phyloP scores from a whole-genome alignment of 2,888 invertebrate genomes.

The Chironomus tentans region DNA sequence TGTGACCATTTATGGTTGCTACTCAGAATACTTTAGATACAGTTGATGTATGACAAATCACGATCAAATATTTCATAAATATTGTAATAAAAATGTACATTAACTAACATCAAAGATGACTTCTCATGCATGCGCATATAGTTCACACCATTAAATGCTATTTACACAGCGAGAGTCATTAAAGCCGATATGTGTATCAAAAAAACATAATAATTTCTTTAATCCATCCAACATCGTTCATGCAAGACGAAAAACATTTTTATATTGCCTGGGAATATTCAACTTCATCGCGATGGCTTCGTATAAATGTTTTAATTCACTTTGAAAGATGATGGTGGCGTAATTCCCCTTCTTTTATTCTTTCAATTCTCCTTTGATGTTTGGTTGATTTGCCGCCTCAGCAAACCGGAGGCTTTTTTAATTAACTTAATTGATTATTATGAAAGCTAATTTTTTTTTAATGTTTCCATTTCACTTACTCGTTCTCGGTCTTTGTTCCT shows the following conservation, averaged over 20 bases:
- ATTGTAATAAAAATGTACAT: too few species aligned
- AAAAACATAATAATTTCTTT: background rate
- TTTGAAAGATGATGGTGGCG: slow-evolving; percentile 3
- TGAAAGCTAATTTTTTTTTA: slow-evolving; percentile 19
- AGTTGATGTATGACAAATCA: too few species aligned
- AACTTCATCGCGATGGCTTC: background rate
- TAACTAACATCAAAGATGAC: too few species aligned
- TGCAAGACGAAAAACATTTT: background rate
- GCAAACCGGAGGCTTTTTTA: slow-evolving; percentile 19
- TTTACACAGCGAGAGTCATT: too few species aligned
- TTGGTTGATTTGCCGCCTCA: slow-evolving; percentile 15
- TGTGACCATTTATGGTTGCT: too few species aligned
- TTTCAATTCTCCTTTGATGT: background rate
- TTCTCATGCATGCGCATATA: too few species aligned
- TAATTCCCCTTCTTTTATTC: background rate
- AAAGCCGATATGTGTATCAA: too few species aligned
- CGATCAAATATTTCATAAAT: too few species aligned
- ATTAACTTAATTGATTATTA: slow-evolving; percentile 26
- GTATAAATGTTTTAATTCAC: slow-evolving; percentile 7
- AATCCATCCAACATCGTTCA: background rate
- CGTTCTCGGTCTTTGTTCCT: background rate
- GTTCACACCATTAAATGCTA: too few species aligned
- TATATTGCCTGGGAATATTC: background rate
- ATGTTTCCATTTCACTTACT: background rate
- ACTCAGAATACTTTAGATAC: too few species aligned